phyloP scores from a whole-genome alignment of 2,797 vertebrate genomes.

The Denticeps clupeoides region DNA sequence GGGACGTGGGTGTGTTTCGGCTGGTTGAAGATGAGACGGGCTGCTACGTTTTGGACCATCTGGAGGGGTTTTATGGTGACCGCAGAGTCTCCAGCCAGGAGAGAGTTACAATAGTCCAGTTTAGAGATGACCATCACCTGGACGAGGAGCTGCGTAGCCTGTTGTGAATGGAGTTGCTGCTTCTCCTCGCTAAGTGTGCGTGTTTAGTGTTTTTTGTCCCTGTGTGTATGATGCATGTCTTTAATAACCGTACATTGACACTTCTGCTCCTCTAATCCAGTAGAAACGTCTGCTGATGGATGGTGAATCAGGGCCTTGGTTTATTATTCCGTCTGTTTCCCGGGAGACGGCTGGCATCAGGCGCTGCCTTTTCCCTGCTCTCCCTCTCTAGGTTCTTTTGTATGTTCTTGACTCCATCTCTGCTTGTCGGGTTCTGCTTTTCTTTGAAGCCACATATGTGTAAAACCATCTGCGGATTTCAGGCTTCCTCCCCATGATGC shows the following conservation, averaged over 20 bases:
- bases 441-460: too few species aligned
- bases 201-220: constrained; percentile 36
- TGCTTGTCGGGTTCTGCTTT: too few species aligned
- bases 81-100: too few species aligned
- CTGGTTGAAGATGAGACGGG: too few species aligned
- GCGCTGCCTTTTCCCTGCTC: constrained; percentile 29
- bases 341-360: constrained; percentile 10
- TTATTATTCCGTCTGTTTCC: constrained; percentile 33
- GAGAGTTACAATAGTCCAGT: too few species aligned
- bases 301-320: constrained; percentile 34
- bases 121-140: too few species aligned
- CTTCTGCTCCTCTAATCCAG: constrained; percentile 29
- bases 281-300: constrained; percentile 35
- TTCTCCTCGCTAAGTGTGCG: constrained; percentile 19
- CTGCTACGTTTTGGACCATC: too few species aligned
- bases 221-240: constrained; percentile 54
- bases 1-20: too few species aligned
- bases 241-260: constrained; percentile 39
- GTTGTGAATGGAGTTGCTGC: background rate
- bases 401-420: constrained; percentile 1
- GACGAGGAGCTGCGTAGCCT: too few species aligned
- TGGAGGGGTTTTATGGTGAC: too few species aligned
- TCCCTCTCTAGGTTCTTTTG: constrained; percentile 7
- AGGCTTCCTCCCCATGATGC: too few species aligned
- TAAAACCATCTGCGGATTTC: too few species aligned